A percentile compares a stretch with the other conserved stretches of the same genome.
phyloP scores from a whole-genome alignment of 2,888 invertebrate species.

The Lypha dubia region DNA sequence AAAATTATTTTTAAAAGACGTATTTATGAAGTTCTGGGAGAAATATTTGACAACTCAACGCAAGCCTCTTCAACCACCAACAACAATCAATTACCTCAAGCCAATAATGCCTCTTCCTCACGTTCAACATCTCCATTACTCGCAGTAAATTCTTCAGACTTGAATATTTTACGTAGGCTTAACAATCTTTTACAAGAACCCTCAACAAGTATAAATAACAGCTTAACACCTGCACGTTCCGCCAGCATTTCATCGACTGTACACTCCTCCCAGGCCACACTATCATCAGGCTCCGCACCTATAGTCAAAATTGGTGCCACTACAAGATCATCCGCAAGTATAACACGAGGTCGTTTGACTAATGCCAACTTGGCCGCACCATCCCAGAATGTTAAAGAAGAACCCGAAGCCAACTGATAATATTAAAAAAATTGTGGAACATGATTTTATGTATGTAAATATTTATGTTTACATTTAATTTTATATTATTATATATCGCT shows the following conservation, averaged over 20 bases:
- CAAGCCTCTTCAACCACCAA: slow-evolving; percentile 58
- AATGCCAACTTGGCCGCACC: slow-evolving; percentile 46
- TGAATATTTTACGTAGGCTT: slow-evolving; percentile 72
- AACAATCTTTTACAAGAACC: slow-evolving; percentile 72
- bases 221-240: slow-evolving; percentile 62
- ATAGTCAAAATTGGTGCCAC: slow-evolving; percentile 72
- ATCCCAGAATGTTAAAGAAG: slow-evolving; percentile 71
- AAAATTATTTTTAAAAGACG: slow-evolving; percentile 80
- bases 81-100: slow-evolving; percentile 48
- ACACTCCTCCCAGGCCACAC: slow-evolving; percentile 53
- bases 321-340: slow-evolving; percentile 73
- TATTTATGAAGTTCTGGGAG: slow-evolving; percentile 79
- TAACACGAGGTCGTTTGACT: slow-evolving; percentile 69
- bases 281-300: slow-evolving; percentile 57
- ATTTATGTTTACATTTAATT: slow-evolving; percentile 42
- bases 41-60: slow-evolving; percentile 76
- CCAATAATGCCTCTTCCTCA: slow-evolving; percentile 16
- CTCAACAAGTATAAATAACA: slow-evolving; percentile 16
- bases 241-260: slow-evolving; percentile 73
- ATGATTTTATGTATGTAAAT: slow-evolving; percentile 67
- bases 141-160: slow-evolving; percentile 71
- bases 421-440: slow-evolving; percentile 25
- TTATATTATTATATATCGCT: too few relatives aligned
- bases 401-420: slow-evolving; percentile 69
- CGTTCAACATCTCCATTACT: slow-evolving; percentile 19